Base-by-base conservation (phyloP, 2,888 invertebrate genomes). In the Rhagophthalmus giganteus region DNA sequence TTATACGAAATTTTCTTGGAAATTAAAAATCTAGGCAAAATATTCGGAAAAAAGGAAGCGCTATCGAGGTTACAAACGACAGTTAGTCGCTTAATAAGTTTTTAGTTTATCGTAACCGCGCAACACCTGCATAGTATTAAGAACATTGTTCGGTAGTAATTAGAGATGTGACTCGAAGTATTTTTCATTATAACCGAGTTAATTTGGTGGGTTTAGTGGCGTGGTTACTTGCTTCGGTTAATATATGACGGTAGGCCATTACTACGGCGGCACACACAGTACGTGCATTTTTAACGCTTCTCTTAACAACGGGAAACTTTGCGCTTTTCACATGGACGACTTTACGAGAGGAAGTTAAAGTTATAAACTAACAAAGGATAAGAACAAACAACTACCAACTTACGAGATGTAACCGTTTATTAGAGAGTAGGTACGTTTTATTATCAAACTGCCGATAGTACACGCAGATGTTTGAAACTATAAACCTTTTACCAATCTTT, bases 361-460 rank as follows among this genome's bases (percentile, higher is more conserved):
- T 27, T 49, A 49, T 49, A 49, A 50, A 50, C 50, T 32, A 38
- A 50, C 50, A 44, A 37, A 42, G 44, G 41, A 49, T 41, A 49
- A 49, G 30, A 12, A 32, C 20, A 41, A 31, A n/a, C n/a, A n/a
- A n/a, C 41, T 34, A 32, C 32, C 27, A 50, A 30, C 31, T 42
- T 37, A 37, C 25, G 50, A 38, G 38, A 37, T 50, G 50, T 50
- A n/a, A 44, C 38, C 37, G 20, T 50, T 44, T 50, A 50, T 50
- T 50, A 38, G 50, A 50, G n/a, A n/a, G n/a, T n/a, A 20, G 31
- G 37, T 11, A 8, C 14, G 31, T 42, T 50, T 32, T 50, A 50
- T 44, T 44, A 24, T 13, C 50, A 37, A 44, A 41, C 41, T 13
- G 8, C 32, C 16, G n/a, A 50, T 16, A 34, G 50, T 42, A 13